Conservation (phyloP, 2,888 invertebrate genomes). For the Drosophila conformis region DNA sequence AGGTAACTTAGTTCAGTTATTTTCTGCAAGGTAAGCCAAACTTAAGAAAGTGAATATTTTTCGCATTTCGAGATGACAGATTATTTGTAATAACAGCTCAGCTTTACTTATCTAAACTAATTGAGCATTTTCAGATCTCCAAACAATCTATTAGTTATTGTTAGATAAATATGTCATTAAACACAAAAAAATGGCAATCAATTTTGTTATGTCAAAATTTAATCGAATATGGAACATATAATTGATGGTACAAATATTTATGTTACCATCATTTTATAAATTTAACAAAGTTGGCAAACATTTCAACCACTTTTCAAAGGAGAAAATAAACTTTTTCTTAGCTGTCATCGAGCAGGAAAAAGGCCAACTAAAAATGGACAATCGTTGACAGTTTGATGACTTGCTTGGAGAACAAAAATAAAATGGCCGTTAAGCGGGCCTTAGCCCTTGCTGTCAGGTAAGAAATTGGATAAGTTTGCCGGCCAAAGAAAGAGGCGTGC, state of each 20-base stretch:
- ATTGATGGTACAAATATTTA: not conserved
- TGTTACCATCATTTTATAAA: not conserved
- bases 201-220: not conserved
- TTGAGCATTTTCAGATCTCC: not conserved
- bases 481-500: constrained; percentile 1
- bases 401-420: constrained; percentile 29
- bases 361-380: constrained; percentile 23
- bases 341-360: constrained; percentile 17
- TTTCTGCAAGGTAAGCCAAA: not conserved
- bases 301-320: not conserved
- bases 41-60: no score
- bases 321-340: not conserved
- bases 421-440: constrained; percentile 34
- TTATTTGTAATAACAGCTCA: not conserved
- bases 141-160: not conserved
- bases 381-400: constrained; percentile 47
- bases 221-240: not conserved
- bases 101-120: not conserved
- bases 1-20: not conserved
- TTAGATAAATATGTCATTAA: not conserved
- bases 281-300: not conserved
- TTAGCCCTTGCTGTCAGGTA: constrained; percentile 23
- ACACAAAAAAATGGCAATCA: not conserved
- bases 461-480: constrained; percentile 43
- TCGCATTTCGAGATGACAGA: not conserved